phyloP scores from a whole-genome alignment of 2,888 invertebrate genomes.

The Apotomis capreana region DNA sequence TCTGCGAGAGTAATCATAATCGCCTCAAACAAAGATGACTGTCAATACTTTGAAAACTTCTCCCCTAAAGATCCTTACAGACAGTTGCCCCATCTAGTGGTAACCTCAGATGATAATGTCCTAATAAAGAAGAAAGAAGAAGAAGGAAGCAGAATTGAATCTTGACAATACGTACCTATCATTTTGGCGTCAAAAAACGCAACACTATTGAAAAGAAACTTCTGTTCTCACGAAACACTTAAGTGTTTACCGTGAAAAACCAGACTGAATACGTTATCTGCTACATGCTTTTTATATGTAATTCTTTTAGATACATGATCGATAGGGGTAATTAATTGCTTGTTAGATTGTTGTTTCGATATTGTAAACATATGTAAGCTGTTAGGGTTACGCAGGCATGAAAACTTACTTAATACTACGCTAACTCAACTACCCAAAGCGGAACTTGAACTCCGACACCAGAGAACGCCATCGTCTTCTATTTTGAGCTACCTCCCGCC shows the following conservation, averaged over 20 bases:
- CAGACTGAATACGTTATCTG: conserved; percentile 10
- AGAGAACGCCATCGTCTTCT: too few relatives aligned
- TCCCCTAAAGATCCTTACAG: too few relatives aligned
- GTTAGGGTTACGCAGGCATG: conserved; percentile 1
- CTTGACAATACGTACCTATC: conserved; percentile 26
- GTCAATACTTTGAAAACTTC: too few relatives aligned
- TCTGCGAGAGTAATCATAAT: too few relatives aligned
- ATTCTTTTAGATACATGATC: conserved; percentile 23
- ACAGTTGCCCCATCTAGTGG: too few relatives aligned
- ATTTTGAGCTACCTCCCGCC: too few relatives aligned
- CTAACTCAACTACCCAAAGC: too few relatives aligned
- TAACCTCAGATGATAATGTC: too few relatives aligned
- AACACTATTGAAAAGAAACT: background rate
- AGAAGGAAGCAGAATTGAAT: too few relatives aligned
- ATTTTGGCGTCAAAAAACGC: conserved; percentile 34
- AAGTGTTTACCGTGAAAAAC: conserved; percentile 34
- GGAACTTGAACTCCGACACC: too few relatives aligned
- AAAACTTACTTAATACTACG: background rate
- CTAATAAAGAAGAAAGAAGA: too few relatives aligned
- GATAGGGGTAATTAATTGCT: conserved; percentile 25
- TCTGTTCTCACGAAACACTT: conserved; percentile 39
- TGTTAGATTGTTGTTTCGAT: conserved; percentile 8
- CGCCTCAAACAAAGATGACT: too few relatives aligned
- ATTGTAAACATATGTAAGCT: conserved; percentile 26
- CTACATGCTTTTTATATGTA: conserved; percentile 18